Evolutionary conservation across 1,140 invertebrate species (phyloP).

Genomic region (Elysia chlorotica): DNA sequence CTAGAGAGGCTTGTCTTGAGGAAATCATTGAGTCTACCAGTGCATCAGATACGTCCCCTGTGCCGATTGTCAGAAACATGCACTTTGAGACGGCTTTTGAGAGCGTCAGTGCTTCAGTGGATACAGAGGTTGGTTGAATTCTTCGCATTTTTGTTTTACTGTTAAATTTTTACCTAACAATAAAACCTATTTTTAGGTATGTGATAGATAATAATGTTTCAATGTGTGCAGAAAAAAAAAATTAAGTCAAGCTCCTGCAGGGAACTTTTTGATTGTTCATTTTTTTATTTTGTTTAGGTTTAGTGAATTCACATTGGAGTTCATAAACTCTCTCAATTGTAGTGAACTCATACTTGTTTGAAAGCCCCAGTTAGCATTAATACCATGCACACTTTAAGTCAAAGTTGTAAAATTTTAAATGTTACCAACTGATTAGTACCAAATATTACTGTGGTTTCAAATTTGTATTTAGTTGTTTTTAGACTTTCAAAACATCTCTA

Average conservation of each 20-base stretch:
- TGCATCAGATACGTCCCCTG: background rate
- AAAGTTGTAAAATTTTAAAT: no score
- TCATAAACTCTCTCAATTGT: no score
- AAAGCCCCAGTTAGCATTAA: no score
- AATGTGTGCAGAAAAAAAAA: background rate
- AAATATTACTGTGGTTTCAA: no score
- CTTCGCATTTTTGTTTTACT: background rate
- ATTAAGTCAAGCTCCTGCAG: background rate
- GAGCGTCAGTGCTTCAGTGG: constrained; percentile 16
- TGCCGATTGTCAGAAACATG: background rate
- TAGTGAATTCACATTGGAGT: background rate
- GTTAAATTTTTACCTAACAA: background rate
- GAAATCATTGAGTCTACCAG: constrained; percentile 19
- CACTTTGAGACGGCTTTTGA: constrained; percentile 21
- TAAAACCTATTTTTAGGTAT: background rate
- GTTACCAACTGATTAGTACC: no score
- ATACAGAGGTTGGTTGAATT: constrained; percentile 18
- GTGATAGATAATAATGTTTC: background rate
- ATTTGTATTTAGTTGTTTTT: no score
- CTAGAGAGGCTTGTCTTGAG: constrained; percentile 19
- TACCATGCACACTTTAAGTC: no score
- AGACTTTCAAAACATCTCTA: no score
- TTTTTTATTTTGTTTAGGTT: background rate
- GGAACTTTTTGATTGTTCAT: background rate
- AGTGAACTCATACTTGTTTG: no score